A percentile compares a stretch with the other conserved stretches of the same genome.
Conservation (phyloP, 1,140 invertebrate species). For the Formica selysi region DNA sequence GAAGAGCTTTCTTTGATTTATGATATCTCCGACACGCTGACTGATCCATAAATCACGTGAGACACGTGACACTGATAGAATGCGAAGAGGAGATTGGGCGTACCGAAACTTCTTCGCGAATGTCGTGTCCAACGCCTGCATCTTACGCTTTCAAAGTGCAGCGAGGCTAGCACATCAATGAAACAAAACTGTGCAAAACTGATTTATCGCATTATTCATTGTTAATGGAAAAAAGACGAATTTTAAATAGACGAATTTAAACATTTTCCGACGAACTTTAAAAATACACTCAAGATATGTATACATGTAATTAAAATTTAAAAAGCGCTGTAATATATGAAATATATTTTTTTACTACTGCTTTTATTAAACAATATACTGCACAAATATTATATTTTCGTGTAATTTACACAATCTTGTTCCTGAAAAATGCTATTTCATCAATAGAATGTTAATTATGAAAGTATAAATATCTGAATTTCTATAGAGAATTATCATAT, state of each 20-base stretch:
- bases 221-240: not conserved
- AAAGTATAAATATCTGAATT: not conserved
- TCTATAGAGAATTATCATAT: not conserved
- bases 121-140: not conserved
- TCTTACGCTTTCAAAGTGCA: conserved; percentile 24
- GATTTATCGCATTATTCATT: not conserved
- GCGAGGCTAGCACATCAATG: not conserved
- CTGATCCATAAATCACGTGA: conserved; percentile 46
- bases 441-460: not conserved
- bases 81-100: conserved; percentile 34
- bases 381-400: not conserved
- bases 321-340: too few relatives aligned
- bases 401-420: not conserved
- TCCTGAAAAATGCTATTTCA: not conserved
- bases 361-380: not conserved
- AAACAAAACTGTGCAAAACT: conserved; percentile 9
- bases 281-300: too few relatives aligned
- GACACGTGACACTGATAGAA: conserved; percentile 52
- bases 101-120: conserved; percentile 19
- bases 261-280: too few relatives aligned
- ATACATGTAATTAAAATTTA: not conserved
- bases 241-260: not conserved
- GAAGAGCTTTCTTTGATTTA: conserved; percentile 48
- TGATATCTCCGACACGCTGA: conserved; percentile 42
- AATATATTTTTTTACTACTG: not conserved